phyloP scores from a whole-genome alignment of 2,797 vertebrate genomes.

The Ispidina picta region DNA sequence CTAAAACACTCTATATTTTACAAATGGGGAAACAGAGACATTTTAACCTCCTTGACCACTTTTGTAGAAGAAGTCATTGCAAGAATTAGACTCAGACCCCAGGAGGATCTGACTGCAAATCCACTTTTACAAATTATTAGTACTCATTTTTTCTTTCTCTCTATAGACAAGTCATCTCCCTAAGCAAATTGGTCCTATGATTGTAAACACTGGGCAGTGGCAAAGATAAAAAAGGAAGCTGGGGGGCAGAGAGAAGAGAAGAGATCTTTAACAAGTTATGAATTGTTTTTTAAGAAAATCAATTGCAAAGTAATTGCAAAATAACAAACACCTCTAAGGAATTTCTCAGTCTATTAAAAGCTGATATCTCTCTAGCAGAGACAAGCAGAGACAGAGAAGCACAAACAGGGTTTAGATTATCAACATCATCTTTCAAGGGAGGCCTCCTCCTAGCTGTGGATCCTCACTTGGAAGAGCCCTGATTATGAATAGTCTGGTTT shows the following conservation, averaged over 20 bases:
- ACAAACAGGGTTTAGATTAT: neutral
- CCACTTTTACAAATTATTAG: neutral
- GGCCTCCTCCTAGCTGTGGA: neutral
- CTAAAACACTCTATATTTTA: neutral
- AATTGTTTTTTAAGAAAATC: slow-evolving; percentile 53
- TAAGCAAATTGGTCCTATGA: neutral
- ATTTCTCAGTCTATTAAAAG: neutral
- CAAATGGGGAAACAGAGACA: neutral
- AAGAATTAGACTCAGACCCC: neutral
- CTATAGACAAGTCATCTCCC: neutral
- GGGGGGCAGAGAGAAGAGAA: neutral
- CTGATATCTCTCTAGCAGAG: neutral
- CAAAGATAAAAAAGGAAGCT: slow-evolving; percentile 14
- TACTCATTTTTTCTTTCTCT: neutral
- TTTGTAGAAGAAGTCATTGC: neutral
- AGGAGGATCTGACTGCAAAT: neutral
- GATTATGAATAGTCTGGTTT: neutral
- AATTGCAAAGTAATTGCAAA: slow-evolving; percentile 57
- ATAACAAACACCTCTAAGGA: slow-evolving; percentile 39
- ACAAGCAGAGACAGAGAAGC: neutral
- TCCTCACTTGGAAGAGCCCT: neutral
- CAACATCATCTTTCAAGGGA: neutral
- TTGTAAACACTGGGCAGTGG: neutral
- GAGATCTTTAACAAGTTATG: slow-evolving; percentile 53
- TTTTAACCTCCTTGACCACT: neutral